phyloP scores from a whole-genome alignment of 2,888 invertebrate species.

The Nematopogon swammerdamellus region DNA sequence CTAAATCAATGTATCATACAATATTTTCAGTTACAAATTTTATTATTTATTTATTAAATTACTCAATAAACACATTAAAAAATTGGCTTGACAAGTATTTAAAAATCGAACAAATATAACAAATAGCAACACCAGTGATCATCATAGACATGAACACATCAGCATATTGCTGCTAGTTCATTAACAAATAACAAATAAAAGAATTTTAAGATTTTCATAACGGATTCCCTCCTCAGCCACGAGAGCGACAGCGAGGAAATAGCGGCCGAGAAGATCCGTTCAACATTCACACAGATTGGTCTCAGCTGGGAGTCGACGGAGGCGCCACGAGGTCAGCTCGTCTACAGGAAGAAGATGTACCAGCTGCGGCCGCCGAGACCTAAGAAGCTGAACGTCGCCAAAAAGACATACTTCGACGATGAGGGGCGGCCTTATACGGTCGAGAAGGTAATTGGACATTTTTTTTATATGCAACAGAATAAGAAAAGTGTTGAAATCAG shows the following conservation, averaged over 20 bases:
- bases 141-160: too few species aligned
- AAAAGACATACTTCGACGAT: constrained; percentile 65
- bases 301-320: constrained; percentile 31
- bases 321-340: constrained; percentile 54
- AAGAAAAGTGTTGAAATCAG: too few species aligned
- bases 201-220: not conserved
- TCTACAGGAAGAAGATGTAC: constrained; percentile 61
- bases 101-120: too few species aligned
- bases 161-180: too few species aligned
- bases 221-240: constrained; percentile 36
- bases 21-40: too few species aligned
- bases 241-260: constrained; percentile 48
- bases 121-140: too few species aligned
- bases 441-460: constrained; percentile 27
- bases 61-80: too few species aligned
- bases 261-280: constrained; percentile 55
- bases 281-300: constrained; percentile 65
- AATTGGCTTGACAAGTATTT: too few species aligned
- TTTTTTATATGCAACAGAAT: too few species aligned
- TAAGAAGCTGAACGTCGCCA: constrained; percentile 30
- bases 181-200: too few species aligned
- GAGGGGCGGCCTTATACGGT: constrained; percentile 55
- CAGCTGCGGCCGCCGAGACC: constrained; percentile 49
- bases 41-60: too few species aligned
- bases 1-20: too few species aligned